Base-by-base conservation (phyloP, 2,113 vertebrate species). In the Trogon melanurus region DNA sequence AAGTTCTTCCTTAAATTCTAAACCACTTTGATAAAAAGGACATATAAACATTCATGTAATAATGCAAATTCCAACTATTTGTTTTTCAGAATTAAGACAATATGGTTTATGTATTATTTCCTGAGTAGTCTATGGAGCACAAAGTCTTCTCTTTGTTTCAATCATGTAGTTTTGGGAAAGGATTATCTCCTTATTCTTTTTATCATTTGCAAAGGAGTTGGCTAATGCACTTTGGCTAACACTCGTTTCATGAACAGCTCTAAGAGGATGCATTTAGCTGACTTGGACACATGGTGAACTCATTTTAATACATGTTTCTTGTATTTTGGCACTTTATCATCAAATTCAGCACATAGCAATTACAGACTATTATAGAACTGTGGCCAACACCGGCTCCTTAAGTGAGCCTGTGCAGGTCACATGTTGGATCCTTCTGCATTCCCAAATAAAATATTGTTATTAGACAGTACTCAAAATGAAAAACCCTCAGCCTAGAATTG, bases 401-500 rank as follows among this genome's bases (percentile, higher is more conserved):
- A 96, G 47, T 91, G 60, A 92, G 62, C 91, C 85, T 84, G 79
- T 60, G 25, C 70, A 79, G 66, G 48, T 54, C 92, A 73, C 65
- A 44, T 85, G 53, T 91, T 81, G 87, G 34, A 96, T 82, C 78
- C 81, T 93, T 95, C 78, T 79, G 19, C 81, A 88, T 89, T 95
- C 80, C 88, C 78, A 71, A 96, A 85, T 93, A 95, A 94, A 97
- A 95, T 91, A 94, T 88, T 95, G 79, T 93, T 95, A 95, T 95
- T 95, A 96, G 87, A 65, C 89, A 89, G 91, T 85, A 65, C 79
- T 96, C 60, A 10, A 87, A 91, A 95, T 91, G 84, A 97, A 91
- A 96, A 96, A 20, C 66, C 16, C 61, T 93, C 81, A 79, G 79
- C 58, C 30, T 89, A 89, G 56, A 96, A 79, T 1, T 96, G 87